Conservation (phyloP, 2,113 vertebrate genomes). For the Conger conger region DNA sequence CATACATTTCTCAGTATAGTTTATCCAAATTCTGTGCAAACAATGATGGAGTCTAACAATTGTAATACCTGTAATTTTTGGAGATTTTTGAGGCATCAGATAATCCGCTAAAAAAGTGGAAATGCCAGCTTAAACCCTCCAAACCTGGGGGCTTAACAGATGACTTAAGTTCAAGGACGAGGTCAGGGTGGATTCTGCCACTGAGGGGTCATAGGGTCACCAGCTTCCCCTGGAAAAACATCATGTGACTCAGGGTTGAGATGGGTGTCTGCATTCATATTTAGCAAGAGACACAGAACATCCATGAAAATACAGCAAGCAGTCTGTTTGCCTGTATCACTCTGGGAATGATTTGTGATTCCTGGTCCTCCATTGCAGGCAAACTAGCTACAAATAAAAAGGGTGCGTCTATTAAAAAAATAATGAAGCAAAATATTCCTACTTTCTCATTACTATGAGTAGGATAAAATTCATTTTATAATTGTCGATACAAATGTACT, state of each 20-base stretch:
- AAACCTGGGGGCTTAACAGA: neutral
- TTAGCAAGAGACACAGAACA: neutral
- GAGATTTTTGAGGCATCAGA: neutral
- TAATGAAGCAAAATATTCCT: no score
- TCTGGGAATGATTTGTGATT: neutral
- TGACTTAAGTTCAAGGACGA: neutral
- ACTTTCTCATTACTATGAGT: no score
- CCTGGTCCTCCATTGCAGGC: no score
- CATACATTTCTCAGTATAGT: no score
- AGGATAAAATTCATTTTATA: no score
- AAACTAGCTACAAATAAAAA: neutral
- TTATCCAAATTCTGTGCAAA: neutral
- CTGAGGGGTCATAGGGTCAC: neutral
- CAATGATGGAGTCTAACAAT: neutral
- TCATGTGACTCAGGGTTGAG: neutral
- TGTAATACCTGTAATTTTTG: neutral
- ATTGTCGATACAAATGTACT: neutral
- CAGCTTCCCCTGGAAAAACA: conserved; percentile 4
- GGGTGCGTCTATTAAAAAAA: no score
- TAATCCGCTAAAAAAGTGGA: neutral
- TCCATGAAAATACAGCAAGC: neutral
- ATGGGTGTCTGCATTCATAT: neutral
- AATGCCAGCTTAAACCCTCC: neutral
- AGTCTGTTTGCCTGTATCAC: neutral
- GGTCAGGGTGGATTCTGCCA: neutral